These are phyloP conservation scores for Drosophila burlai DNA, from an alignment of 1,140 invertebrate genomes.

Conservation along the genomic window DNA sequence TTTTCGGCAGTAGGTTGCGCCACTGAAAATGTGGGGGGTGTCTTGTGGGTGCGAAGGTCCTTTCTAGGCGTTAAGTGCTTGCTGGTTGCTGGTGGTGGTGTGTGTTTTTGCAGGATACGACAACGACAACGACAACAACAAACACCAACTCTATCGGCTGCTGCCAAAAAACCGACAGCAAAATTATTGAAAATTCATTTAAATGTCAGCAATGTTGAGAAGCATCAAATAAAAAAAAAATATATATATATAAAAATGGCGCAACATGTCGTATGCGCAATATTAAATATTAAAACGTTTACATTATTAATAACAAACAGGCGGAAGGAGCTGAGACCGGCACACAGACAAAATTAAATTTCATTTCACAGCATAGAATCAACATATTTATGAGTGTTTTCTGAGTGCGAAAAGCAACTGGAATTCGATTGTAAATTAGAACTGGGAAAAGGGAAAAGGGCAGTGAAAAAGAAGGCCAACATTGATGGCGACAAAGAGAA, in stretches of 20 bases:
- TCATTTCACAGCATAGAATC: conserved; percentile 21
- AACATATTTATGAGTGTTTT: conserved; percentile 47
- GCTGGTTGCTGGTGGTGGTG: conserved; percentile 19
- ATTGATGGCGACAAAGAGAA: conserved; percentile 7
- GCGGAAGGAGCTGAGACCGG: conserved; percentile 2
- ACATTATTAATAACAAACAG: conserved; percentile 70
- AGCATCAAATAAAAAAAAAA: conserved; percentile 13
- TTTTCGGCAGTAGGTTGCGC: conserved; percentile 54
- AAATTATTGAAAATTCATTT: conserved; percentile 82
- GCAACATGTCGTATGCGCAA: conserved; percentile 79
- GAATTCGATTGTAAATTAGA: conserved; percentile 43
- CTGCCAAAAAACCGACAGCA: conserved; percentile 25
- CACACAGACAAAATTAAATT: conserved; percentile 33
- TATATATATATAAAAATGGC: conserved; percentile 28
- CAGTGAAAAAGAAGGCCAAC: not conserved
- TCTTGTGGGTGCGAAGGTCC: conserved; percentile 25
- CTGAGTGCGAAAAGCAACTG: conserved; percentile 19
- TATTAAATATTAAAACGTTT: conserved; percentile 79
- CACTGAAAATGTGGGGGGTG: conserved; percentile 16
- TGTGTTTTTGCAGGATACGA: conserved; percentile 2
- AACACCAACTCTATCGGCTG: conserved; percentile 49
- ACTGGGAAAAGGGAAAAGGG: not conserved
- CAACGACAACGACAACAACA: conserved; percentile 25
- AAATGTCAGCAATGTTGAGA: conserved; percentile 62
- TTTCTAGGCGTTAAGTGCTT: conserved; percentile 70